Percentiles rank a stretch among this genome's conserved stretches.
Conservation (phyloP, 2,113 vertebrate species). For the Cynopterus brachyotis region DNA sequence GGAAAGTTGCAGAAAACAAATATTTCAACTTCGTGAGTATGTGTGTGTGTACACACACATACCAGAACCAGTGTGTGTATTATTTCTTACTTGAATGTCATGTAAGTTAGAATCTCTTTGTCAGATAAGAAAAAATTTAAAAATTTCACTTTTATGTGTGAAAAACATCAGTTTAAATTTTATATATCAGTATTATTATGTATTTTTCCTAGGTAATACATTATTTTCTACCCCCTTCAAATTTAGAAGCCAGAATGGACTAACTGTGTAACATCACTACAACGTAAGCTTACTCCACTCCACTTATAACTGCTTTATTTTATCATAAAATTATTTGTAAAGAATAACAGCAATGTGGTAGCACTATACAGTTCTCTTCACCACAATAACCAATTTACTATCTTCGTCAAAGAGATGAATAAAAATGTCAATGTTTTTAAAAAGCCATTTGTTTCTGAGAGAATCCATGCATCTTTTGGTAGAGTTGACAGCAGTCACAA, state of each 20-base stretch:
- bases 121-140: neutral
- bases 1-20: neutral
- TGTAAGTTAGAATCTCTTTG: neutral
- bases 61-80: neutral
- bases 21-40: neutral
- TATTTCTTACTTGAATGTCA: neutral
- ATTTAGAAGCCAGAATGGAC: neutral
- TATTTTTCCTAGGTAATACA: neutral
- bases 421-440: neutral
- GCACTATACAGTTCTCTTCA: neutral
- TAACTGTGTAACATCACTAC: neutral
- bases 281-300: neutral
- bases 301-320: neutral
- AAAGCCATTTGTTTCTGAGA: neutral
- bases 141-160: neutral
- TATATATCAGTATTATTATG: neutral
- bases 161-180: neutral
- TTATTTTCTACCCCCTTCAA: neutral
- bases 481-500: neutral
- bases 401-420: neutral
- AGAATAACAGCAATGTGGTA: neutral
- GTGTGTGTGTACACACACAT: neutral
- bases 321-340: neutral
- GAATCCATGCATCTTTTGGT: neutral
- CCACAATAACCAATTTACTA: neutral